Percentiles rank a stretch among this genome's conserved stretches.
phyloP scores from a whole-genome alignment of 2,113 vertebrate species.

The Solenodon paradoxus region DNA sequence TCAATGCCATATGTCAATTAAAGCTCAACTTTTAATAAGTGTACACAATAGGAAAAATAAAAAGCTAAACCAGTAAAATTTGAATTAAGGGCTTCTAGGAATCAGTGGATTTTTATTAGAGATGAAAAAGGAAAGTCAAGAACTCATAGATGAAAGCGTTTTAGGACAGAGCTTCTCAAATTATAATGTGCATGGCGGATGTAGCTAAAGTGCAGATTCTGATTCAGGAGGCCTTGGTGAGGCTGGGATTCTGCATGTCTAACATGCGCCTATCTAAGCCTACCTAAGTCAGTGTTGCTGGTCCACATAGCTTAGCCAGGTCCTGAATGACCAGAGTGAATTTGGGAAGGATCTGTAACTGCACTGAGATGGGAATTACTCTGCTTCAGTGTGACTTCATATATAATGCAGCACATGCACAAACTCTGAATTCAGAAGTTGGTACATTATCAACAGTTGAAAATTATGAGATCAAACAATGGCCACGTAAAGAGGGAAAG shows the following conservation, averaged over 20 bases:
- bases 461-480: not conserved
- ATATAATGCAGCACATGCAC: not conserved
- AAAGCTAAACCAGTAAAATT: not conserved
- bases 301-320: not conserved
- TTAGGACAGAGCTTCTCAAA: not conserved
- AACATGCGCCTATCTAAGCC: accelerated
- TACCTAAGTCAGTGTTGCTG: accelerated
- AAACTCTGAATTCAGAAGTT: not conserved
- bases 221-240: not conserved
- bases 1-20: not conserved
- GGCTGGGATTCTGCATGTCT: not conserved
- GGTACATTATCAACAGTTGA: not conserved
- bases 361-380: not conserved
- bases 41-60: not conserved
- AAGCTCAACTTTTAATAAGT: not conserved
- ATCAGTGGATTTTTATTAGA: not conserved
- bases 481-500: not conserved
- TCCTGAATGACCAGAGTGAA: not conserved
- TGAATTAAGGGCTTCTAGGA: not conserved
- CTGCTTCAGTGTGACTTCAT: not conserved
- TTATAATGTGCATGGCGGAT: accelerated
- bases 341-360: not conserved
- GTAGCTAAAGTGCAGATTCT: not conserved
- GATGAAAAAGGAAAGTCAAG: not conserved
- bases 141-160: not conserved